These are phyloP conservation scores for Volucella inflata DNA, from an alignment of 2,888 invertebrate species.

Conservation along the genomic window DNA sequence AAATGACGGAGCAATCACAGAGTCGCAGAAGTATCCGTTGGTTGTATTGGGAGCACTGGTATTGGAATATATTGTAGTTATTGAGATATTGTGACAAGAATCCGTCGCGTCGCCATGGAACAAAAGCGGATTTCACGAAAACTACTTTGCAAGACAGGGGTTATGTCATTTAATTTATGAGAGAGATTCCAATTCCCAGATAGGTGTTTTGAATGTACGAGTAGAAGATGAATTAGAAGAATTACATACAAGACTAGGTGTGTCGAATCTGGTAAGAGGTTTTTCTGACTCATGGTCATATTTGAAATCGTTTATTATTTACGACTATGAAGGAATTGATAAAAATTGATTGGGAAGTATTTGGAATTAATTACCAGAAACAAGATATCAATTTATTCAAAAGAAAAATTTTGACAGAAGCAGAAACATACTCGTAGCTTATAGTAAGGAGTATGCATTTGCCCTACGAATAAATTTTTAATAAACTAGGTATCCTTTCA, in stretches of 20 bases:
- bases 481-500: too few relatives aligned
- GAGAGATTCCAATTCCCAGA: background rate
- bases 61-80: background rate
- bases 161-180: slow-evolving; percentile 33
- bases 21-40: slow-evolving; percentile 24
- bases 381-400: too few relatives aligned
- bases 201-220: background rate
- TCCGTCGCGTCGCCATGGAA: slow-evolving; percentile 11
- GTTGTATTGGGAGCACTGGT: slow-evolving; percentile 25
- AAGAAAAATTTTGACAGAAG: too few relatives aligned
- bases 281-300: slow-evolving; percentile 20
- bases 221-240: slow-evolving; percentile 30
- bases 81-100: slow-evolving; percentile 41
- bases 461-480: too few relatives aligned
- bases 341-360: too few relatives aligned
- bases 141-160: background rate
- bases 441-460: too few relatives aligned
- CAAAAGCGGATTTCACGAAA: slow-evolving; percentile 63
- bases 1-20: slow-evolving; percentile 44
- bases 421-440: too few relatives aligned
- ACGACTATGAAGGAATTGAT: background rate
- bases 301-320: slow-evolving; percentile 4
- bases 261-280: slow-evolving; percentile 19
- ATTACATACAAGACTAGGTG: slow-evolving; percentile 31
- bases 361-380: too few relatives aligned